phyloP scores from a whole-genome alignment of 2,797 vertebrate genomes.

The Arctocebus calabarensis region DNA sequence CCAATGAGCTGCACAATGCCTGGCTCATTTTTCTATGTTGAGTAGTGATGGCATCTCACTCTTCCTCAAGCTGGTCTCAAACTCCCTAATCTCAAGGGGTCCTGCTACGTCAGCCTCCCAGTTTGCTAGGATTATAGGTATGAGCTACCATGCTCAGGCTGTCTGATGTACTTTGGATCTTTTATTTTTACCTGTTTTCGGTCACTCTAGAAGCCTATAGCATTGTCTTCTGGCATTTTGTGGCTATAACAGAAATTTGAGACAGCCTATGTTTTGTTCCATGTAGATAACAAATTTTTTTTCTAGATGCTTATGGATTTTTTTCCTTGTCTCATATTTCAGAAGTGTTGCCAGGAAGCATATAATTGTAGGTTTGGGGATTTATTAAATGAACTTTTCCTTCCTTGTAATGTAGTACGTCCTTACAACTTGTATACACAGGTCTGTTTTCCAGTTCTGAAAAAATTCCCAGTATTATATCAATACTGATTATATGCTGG shows the following conservation, averaged over 20 bases:
- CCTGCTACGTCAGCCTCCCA: too few species aligned
- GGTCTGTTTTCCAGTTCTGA: neutral
- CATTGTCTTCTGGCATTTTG: neutral
- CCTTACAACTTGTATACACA: neutral
- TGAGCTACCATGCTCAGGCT: neutral
- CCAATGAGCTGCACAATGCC: too few species aligned
- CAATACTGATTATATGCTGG: neutral
- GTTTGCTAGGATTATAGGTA: too few species aligned
- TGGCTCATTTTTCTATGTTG: too few species aligned
- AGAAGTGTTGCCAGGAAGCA: slow-evolving; percentile 18
- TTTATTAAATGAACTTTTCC: neutral
- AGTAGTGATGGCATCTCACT: too few species aligned
- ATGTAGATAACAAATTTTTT: neutral
- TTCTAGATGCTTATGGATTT: neutral
- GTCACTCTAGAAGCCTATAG: neutral
- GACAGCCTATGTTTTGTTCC: neutral
- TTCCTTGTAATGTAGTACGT: neutral
- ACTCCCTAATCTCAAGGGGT: too few species aligned
- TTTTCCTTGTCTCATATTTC: neutral
- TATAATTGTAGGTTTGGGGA: neutral
- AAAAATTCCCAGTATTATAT: neutral
- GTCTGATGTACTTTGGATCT: neutral
- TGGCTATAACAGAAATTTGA: neutral
- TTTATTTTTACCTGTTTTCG: slow-evolving; percentile 25
- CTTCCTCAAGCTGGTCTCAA: too few species aligned